phyloP scores from a whole-genome alignment of 2,113 vertebrate genomes.

The Phasianus colchicus region DNA sequence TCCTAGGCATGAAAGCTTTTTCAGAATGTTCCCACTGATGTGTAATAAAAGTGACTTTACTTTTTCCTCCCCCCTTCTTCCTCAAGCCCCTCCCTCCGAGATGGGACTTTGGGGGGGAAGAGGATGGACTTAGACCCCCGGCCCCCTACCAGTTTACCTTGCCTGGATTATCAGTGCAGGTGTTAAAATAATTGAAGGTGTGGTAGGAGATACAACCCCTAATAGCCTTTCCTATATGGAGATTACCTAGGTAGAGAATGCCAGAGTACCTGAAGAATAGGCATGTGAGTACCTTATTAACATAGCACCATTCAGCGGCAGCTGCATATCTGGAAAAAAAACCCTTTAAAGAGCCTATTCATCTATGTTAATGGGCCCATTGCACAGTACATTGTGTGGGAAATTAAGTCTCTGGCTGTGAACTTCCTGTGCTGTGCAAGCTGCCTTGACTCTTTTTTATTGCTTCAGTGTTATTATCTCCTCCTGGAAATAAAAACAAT shows the following conservation, averaged over 20 bases:
- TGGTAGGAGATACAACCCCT: conserved; percentile 82
- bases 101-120: conserved; percentile 71
- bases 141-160: conserved; percentile 83
- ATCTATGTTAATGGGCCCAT: conserved; percentile 92
- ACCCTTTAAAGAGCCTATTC: conserved; percentile 91
- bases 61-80: conserved; percentile 42
- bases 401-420: conserved; percentile 90
- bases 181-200: conserved; percentile 96
- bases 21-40: conserved; percentile 84
- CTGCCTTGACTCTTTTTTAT: conserved; percentile 88
- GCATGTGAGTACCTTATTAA: conserved; percentile 91
- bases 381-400: conserved; percentile 92
- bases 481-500: conserved; percentile 88
- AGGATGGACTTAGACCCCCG: conserved; percentile 74
- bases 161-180: conserved; percentile 89
- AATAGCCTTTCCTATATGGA: conserved; percentile 84
- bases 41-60: conserved; percentile 87
- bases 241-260: conserved; percentile 91
- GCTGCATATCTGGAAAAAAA: conserved; percentile 87
- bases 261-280: conserved; percentile 89
- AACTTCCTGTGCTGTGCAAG: conserved; percentile 87
- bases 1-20: conserved; percentile 92
- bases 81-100: conserved; percentile 28
- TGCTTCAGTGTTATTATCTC: conserved; percentile 85
- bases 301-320: conserved; percentile 90